A percentile compares a stretch with the other conserved stretches of the same genome.
Conservation (phyloP, 2,888 invertebrate species). For the Clitarchus hookeri region DNA sequence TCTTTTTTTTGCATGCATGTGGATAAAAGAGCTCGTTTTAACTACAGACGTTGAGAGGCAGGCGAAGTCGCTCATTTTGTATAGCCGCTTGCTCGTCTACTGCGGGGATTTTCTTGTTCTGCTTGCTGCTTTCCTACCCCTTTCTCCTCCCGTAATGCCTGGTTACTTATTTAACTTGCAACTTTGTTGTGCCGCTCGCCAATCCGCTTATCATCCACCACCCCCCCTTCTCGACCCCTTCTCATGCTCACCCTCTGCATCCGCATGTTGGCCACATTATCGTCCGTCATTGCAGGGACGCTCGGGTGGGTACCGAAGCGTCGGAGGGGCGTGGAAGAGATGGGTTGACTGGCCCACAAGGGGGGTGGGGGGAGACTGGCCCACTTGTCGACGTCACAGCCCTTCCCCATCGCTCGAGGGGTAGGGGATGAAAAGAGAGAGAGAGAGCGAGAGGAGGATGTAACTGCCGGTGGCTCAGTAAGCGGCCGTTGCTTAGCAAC, state of each 20-base stretch:
- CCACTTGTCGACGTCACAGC: constrained; percentile 9
- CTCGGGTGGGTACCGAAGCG: background rate
- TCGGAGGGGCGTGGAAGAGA: background rate
- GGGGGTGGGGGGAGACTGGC: background rate
- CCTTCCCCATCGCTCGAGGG: background rate
- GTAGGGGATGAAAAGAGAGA: background rate
- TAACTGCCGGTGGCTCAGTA: background rate
- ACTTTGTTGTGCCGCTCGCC: constrained; percentile 5
- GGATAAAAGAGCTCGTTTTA: constrained; percentile 9
- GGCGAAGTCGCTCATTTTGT: constrained; percentile 2
- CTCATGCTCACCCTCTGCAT: background rate
- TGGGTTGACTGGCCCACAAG: background rate
- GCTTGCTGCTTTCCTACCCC: background rate
- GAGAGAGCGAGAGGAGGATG: no score
- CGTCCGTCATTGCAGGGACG: background rate
- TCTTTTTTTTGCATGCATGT: background rate
- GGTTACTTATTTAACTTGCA: constrained; percentile 24
- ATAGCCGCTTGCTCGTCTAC: background rate
- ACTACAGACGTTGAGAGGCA: background rate
- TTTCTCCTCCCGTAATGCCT: background rate
- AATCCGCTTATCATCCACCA: constrained; percentile 15
- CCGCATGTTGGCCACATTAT: background rate
- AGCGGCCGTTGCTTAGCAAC: constrained; percentile 24
- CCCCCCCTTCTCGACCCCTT: background rate
- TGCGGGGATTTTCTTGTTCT: constrained; percentile 10